A percentile compares a stretch with the other conserved stretches of the same genome.
Conservation (phyloP, 1,140 invertebrate genomes). For the Drosophila parvula region DNA sequence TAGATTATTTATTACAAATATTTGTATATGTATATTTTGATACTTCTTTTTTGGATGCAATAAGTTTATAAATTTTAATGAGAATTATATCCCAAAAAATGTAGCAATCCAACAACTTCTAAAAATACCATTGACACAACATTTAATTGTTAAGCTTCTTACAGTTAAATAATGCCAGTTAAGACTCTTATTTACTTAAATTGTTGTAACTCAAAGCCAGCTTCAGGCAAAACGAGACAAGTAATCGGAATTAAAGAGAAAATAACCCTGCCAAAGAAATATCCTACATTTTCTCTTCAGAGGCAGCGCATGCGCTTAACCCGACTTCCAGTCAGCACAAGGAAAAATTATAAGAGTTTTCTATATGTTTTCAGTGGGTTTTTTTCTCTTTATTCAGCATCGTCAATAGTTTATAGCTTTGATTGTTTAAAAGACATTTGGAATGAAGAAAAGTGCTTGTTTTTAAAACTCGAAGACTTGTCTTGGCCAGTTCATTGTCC, state of each 20-base stretch:
- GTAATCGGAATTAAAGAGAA: constrained; percentile 38
- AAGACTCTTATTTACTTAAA: constrained; percentile 33
- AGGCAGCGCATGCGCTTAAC: constrained; percentile 41
- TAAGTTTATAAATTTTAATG: too few species aligned
- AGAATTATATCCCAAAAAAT: too few species aligned
- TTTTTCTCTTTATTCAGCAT: constrained; percentile 74
- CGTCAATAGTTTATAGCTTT: neutral
- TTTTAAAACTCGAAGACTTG: constrained; percentile 2
- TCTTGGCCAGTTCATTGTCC: neutral
- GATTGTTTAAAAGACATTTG: constrained; percentile 31
- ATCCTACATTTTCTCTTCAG: constrained; percentile 22
- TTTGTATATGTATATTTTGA: neutral
- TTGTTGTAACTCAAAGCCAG: constrained; percentile 19
- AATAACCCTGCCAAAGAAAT: constrained; percentile 24
- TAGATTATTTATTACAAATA: too few species aligned
- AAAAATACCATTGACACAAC: neutral
- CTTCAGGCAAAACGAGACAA: constrained; percentile 13
- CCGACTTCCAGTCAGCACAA: constrained; percentile 42
- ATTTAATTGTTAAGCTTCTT: constrained; percentile 7
- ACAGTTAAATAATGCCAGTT: constrained; percentile 7
- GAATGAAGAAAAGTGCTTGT: constrained; percentile 3
- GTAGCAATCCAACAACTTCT: neutral
- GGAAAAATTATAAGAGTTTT: constrained; percentile 63
- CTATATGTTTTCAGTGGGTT: constrained; percentile 11
- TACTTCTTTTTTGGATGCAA: neutral